Base-by-base conservation (phyloP, 2,113 vertebrate species). In the Bubo scandiacus region DNA sequence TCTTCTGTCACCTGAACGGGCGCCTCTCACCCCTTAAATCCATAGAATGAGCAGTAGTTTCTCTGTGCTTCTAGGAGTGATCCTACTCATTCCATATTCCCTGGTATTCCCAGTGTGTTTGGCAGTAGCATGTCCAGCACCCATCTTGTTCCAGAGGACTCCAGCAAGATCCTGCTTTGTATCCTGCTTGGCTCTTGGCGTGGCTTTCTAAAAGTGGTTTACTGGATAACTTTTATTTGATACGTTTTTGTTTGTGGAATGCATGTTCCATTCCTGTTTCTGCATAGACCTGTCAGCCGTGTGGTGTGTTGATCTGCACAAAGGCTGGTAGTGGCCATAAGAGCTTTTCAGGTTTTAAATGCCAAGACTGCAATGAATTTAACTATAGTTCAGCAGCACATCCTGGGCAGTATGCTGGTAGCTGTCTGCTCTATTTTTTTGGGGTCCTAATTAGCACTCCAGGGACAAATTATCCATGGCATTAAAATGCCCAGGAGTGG, bases 241-340 rank as follows among this genome's bases (percentile, higher is more conserved):
- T 90, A 6, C 6, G 32, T 66, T 88, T 79, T 67, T 29, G 52
- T 36, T 17, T 22, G 63, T 77, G 88, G 92, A 84, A 54, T 47
- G 47, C 10, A 0, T 11, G 2, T 77, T 78, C 82, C 79, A 7
- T 5, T 77, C 38, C 51, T 4, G 4, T 0, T 62, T 78, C 81
- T 88, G 63, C 36, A 4, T 0, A 3, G 63, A n/a, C 25, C 62
- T 81, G 78, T 66, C 68, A 29, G 77, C 40, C 0, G 0, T 13
- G 40, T 1, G 0, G 9, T 23, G 23, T 2, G 0, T 1, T 32
- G 38, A 3, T 67, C 45, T 47, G 51, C 63, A 26, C 45, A 29
- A 55, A 27, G 82, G 57, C 47, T 91, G 55, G 9, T 34, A 26
- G 32, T 36, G 75, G 40, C 72, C 63, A 18, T 6, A 3, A 84